Percentiles rank a stretch among this genome's conserved stretches.
These are phyloP conservation scores for Euplagia quadripunctaria DNA, from an alignment of 2,888 invertebrate genomes.

Conservation along the genomic window DNA sequence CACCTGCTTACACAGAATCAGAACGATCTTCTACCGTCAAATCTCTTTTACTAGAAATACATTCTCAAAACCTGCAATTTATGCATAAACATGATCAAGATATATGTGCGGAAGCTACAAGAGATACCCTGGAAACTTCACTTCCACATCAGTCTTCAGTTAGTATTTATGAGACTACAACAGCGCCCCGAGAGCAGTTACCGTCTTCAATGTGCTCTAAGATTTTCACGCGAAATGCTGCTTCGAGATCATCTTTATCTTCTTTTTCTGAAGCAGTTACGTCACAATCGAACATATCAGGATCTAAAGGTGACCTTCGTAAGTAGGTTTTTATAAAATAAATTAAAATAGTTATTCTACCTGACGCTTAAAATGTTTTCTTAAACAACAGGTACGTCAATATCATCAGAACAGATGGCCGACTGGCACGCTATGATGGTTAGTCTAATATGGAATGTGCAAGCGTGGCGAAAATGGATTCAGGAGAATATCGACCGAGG, in stretches of 20 bases:
- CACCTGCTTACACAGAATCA: slow-evolving; percentile 3
- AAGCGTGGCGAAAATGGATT: slow-evolving; percentile 81
- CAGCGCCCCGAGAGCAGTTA: slow-evolving; percentile 10
- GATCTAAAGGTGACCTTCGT: slow-evolving; percentile 42
- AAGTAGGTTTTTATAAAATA: slow-evolving; percentile 41
- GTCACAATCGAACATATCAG: slow-evolving; percentile 4
- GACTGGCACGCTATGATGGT: slow-evolving; percentile 82
- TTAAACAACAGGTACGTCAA: slow-evolving; percentile 62
- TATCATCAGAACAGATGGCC: slow-evolving; percentile 73
- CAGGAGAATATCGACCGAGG: slow-evolving; percentile 74
- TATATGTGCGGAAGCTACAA: slow-evolving; percentile 8
- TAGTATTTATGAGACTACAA: slow-evolving; percentile 29
- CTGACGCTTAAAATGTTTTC: not conserved
- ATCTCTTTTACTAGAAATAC: slow-evolving; percentile 28
- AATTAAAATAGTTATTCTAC: not conserved
- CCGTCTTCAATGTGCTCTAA: slow-evolving; percentile 56
- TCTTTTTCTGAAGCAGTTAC: not conserved
- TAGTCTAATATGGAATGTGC: slow-evolving; percentile 80
- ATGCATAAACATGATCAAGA: slow-evolving; percentile 20
- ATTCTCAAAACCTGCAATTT: slow-evolving; percentile 26
- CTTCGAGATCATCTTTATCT: slow-evolving; percentile 2
- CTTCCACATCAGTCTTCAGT: slow-evolving; percentile 46
- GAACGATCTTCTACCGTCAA: slow-evolving; percentile 19
- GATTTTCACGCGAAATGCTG: slow-evolving; percentile 23
- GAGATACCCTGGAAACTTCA: slow-evolving; percentile 15